Evolutionary conservation across 1,140 invertebrate genomes (phyloP).

Genomic region (Bombyx mori): ASM3026992v2 NC_085114.1:1681001-1681500

Average conservation of each 20-base stretch:
- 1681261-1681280: constrained; percentile 74
- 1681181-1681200: constrained; percentile 81
- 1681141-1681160: constrained; percentile 76
- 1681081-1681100: constrained; percentile 76
- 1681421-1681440: constrained; percentile 81
- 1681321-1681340: constrained; percentile 82
- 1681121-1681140: constrained; percentile 79
- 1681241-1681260: constrained; percentile 83
- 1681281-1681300: constrained; percentile 63
- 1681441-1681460: constrained; percentile 76
- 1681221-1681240: constrained; percentile 74
- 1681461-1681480: constrained; percentile 27
- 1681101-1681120: constrained; percentile 77
- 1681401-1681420: constrained; percentile 79
- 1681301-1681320: constrained; percentile 80
- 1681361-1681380: constrained; percentile 83
- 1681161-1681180: constrained; percentile 81
- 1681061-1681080: constrained; percentile 81
- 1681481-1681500: too few species aligned
- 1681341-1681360: constrained; percentile 79
- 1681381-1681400: constrained; percentile 53
- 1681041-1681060: constrained; percentile 79
- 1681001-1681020: constrained; percentile 81
- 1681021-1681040: constrained; percentile 79
- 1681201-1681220: constrained; percentile 74